Percentiles rank a stretch among this genome's conserved stretches.
Conservation (phyloP, 2,888 invertebrate genomes). For the Petrolisthes cinctipes region DNA sequence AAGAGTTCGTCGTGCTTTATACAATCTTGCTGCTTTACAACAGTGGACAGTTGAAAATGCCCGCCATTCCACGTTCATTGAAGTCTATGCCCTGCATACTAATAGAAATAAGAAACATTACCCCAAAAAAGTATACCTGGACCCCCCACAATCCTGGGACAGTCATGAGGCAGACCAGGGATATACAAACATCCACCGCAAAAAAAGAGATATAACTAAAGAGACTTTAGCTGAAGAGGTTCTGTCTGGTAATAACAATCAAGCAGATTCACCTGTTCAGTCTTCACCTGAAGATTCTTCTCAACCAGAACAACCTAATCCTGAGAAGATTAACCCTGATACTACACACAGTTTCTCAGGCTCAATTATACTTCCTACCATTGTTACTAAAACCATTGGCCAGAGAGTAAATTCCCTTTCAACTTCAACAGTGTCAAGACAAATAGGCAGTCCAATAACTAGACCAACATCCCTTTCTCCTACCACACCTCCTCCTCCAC, state of each 20-base stretch:
- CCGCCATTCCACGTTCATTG: conserved; percentile 51
- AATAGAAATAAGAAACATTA: neutral
- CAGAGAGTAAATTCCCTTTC: neutral
- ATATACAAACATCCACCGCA: conserved; percentile 39
- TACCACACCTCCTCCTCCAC: neutral
- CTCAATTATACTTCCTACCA: conserved; percentile 9
- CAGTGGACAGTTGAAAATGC: conserved; percentile 56
- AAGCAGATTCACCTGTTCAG: neutral
- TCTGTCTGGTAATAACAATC: conserved; percentile 15
- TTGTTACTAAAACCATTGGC: conserved; percentile 32
- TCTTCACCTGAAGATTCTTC: neutral
- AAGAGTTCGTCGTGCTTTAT: conserved; percentile 44
- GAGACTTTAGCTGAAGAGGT: conserved; percentile 27
- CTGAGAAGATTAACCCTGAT: conserved; percentile 15
- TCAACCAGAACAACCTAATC: neutral
- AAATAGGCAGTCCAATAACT: neutral
- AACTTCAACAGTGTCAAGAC: conserved; percentile 14
- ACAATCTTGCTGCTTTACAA: conserved; percentile 55
- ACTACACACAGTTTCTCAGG: neutral
- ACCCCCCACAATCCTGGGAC: neutral
- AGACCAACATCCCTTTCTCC: neutral
- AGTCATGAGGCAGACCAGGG: conserved; percentile 3
- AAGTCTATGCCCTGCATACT: conserved; percentile 50
- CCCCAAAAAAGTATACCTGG: conserved; percentile 24
- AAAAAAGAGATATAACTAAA: conserved; percentile 36